phyloP scores from a whole-genome alignment of 2,797 vertebrate species.

The Tenualosa thibaudeaui region DNA sequence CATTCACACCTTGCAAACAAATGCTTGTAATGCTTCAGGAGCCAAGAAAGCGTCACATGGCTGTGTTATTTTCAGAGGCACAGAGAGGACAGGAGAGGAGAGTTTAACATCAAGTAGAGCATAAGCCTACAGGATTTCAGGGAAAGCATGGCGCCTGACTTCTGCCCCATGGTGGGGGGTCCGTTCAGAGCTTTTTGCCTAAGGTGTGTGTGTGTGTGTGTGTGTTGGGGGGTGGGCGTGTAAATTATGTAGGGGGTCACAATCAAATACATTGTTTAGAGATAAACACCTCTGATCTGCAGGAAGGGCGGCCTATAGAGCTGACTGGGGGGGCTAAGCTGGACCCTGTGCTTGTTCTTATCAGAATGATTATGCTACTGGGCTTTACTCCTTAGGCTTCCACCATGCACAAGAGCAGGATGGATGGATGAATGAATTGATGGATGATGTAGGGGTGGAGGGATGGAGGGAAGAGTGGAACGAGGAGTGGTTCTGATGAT shows the following conservation, averaged over 20 bases:
- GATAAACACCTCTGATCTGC: slow-evolving; percentile 32
- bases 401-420: neutral
- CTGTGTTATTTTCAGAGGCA: slow-evolving; percentile 26
- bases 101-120: neutral
- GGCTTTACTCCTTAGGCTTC: neutral
- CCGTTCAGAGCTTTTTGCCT: neutral
- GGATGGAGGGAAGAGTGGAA: neutral
- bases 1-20: neutral
- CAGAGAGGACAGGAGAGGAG: neutral
- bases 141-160: slow-evolving; percentile 33
- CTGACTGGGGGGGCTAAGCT: slow-evolving; percentile 19
- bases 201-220: slow-evolving; percentile 3
- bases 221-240: neutral
- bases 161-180: slow-evolving; percentile 26
- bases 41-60: slow-evolving; percentile 5
- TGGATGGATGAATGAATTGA: neutral
- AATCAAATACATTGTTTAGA: slow-evolving; percentile 44
- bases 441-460: neutral
- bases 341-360: slow-evolving; percentile 35
- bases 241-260: slow-evolving; percentile 26
- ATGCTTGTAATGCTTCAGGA: neutral
- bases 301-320: neutral
- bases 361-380: slow-evolving; percentile 25
- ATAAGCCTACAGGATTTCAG: neutral
- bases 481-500: neutral